These are phyloP conservation scores for Cheilosia vernalis DNA, from an alignment of 2,888 invertebrate species.

Conservation along the genomic window DNA sequence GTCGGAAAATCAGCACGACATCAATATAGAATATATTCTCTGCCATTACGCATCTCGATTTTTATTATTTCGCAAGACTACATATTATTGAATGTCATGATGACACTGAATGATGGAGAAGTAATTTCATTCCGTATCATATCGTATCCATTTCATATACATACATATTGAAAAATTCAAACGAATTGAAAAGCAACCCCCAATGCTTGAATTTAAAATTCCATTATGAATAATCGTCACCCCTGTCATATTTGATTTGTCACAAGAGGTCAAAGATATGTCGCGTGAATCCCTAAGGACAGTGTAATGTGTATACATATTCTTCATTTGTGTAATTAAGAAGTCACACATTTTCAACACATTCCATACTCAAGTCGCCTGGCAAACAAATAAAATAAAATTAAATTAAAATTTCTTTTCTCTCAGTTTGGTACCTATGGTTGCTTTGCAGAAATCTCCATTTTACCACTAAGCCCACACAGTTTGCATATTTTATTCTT, in stretches of 20 bases:
- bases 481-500: constrained; percentile 59
- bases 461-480: constrained; percentile 32
- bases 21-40: no score
- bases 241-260: not conserved
- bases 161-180: no score
- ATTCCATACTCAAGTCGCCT: constrained; percentile 3
- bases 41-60: no score
- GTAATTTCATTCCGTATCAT: no score
- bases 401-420: constrained; percentile 50
- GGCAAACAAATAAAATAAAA: constrained; percentile 51
- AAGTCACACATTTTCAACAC: constrained; percentile 15
- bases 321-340: constrained; percentile 34
- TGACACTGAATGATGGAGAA: no score
- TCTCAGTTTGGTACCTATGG: not conserved
- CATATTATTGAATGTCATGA: no score
- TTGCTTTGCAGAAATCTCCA: constrained; percentile 22
- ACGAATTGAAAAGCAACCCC: no score
- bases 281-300: constrained; percentile 23
- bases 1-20: no score
- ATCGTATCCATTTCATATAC: no score
- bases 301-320: not conserved
- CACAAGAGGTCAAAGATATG: constrained; percentile 27
- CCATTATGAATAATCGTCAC: no score
- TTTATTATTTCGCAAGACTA: no score
- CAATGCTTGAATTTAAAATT: no score